Evolutionary conservation across 2,888 invertebrate genomes (phyloP).

Genomic region (Synergus gifuensis): DNA sequence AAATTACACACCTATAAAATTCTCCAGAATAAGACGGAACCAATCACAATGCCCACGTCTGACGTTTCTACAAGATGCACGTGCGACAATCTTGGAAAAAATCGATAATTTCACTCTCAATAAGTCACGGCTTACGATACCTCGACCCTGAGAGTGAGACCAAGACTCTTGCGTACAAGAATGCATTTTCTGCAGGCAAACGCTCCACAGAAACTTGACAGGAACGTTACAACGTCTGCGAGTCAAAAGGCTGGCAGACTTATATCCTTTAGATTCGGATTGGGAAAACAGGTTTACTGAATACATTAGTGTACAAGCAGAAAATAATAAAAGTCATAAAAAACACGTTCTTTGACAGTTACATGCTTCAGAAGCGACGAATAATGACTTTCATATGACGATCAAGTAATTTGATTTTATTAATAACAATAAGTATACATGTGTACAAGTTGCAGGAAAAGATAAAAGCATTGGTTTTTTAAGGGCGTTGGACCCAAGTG

Average conservation of each 20-base stretch:
- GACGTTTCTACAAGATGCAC: slow-evolving; percentile 30
- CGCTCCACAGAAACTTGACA: slow-evolving; percentile 16
- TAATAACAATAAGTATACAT: too few relatives aligned
- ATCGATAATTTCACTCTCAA: slow-evolving; percentile 31
- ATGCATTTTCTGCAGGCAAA: slow-evolving; percentile 11
- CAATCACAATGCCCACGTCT: slow-evolving; percentile 36
- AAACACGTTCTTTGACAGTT: slow-evolving; percentile 25
- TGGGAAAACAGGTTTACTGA: slow-evolving; percentile 16
- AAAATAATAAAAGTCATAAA: slow-evolving; percentile 7
- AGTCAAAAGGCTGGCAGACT: slow-evolving; percentile 24
- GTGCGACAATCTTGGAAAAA: slow-evolving; percentile 25
- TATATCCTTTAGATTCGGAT: slow-evolving; percentile 36
- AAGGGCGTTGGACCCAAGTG: too few relatives aligned
- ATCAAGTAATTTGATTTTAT: slow-evolving; percentile 8
- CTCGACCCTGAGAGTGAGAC: neutral
- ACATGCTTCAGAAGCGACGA: slow-evolving; percentile 33
- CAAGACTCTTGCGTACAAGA: neutral
- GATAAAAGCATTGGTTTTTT: too few relatives aligned
- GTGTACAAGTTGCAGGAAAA: too few relatives aligned
- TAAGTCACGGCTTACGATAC: slow-evolving; percentile 19
- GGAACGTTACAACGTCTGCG: slow-evolving; percentile 12
- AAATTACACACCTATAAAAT: slow-evolving; percentile 39
- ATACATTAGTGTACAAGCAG: slow-evolving; percentile 12
- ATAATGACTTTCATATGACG: slow-evolving; percentile 18
- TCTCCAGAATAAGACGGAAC: slow-evolving; percentile 38